Conservation (phyloP, 2,113 vertebrate genomes). For the Vidua chalybeata region DNA sequence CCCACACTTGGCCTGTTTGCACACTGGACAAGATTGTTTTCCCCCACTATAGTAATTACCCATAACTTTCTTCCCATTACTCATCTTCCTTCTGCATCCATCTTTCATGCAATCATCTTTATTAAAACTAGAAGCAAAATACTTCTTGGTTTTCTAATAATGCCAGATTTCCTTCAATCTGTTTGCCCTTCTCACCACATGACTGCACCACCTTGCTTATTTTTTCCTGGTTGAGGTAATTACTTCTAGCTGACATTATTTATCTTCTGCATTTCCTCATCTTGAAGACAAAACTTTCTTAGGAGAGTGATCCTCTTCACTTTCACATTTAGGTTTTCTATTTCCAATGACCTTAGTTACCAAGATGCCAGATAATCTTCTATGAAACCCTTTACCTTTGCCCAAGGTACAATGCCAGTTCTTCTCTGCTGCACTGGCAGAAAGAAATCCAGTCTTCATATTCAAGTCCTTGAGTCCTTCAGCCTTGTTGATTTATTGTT, state of each 20-base stretch:
- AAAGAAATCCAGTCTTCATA: not conserved
- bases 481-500: not conserved
- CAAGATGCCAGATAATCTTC: not conserved
- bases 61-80: not conserved
- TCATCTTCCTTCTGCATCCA: not conserved
- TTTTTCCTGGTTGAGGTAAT: not conserved
- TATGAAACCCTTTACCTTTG: not conserved
- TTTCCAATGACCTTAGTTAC: not conserved
- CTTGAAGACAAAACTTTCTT: not conserved
- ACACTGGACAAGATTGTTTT: fast-evolving
- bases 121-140: not conserved
- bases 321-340: not conserved
- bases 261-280: not conserved
- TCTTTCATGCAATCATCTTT: not conserved
- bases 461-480: not conserved
- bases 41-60: not conserved
- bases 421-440: not conserved
- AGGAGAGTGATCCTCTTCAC: not conserved
- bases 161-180: not conserved
- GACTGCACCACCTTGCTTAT: not conserved
- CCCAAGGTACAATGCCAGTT: not conserved
- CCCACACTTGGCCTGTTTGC: not conserved
- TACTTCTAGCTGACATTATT: not conserved
- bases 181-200: not conserved
- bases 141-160: not conserved